These are phyloP conservation scores for Allobates femoralis DNA, from an alignment of 2,797 vertebrate genomes.

Conservation along the genomic window DNA sequence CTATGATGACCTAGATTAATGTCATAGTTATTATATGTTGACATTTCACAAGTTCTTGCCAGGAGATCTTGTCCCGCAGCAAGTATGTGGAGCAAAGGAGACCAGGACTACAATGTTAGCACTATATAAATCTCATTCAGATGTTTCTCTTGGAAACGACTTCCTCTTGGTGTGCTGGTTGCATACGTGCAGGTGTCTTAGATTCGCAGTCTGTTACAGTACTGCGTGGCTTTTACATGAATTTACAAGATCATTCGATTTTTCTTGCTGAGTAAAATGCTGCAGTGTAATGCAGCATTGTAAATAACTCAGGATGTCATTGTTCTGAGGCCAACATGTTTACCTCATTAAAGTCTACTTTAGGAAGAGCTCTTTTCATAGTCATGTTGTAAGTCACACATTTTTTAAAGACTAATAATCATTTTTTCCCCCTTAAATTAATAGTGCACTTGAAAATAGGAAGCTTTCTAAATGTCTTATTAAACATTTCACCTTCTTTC, in stretches of 20 bases:
- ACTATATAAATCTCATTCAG: neutral
- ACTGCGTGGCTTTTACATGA: neutral
- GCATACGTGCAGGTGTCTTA: neutral
- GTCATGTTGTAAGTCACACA: neutral
- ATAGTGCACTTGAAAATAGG: too few relatives aligned
- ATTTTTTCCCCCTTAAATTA: too few relatives aligned
- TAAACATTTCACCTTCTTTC: too few relatives aligned
- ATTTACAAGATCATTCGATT: neutral
- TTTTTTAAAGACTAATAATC: neutral
- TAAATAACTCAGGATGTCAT: neutral
- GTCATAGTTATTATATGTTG: constrained; percentile 42
- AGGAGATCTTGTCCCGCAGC: constrained; percentile 18
- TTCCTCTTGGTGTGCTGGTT: neutral
- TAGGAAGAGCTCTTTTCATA: neutral
- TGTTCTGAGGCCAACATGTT: neutral
- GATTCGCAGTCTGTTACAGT: neutral
- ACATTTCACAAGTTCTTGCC: constrained; percentile 20
- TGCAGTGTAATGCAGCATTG: neutral
- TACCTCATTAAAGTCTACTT: neutral
- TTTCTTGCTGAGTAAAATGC: neutral
- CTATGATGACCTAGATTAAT: constrained; percentile 40
- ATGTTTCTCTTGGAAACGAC: constrained; percentile 6
- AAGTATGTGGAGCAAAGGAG: neutral
- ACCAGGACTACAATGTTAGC: neutral
- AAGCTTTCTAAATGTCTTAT: too few relatives aligned